Evolutionary conservation across 2,888 invertebrate genomes (phyloP).

Genomic region (Ennomos erosarius): DNA sequence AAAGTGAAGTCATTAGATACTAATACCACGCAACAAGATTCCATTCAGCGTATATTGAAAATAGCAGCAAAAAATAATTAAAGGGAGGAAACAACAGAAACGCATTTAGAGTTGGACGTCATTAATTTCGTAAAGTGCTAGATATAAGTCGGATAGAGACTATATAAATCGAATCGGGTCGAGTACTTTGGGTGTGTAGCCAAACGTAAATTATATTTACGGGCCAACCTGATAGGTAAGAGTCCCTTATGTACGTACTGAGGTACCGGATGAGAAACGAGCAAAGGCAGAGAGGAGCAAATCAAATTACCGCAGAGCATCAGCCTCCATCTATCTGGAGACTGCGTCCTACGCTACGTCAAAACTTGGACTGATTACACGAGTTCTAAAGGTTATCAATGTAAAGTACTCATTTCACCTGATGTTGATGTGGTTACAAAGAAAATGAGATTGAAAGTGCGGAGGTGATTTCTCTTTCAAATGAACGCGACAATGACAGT

Average conservation of each 20-base stretch:
- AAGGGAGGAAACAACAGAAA: slow-evolving; percentile 14
- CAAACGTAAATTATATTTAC: slow-evolving; percentile 55
- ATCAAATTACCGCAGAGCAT: slow-evolving; percentile 46
- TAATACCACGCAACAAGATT: too few relatives aligned
- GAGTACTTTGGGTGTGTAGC: slow-evolving; percentile 43
- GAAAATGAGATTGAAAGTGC: slow-evolving; percentile 24
- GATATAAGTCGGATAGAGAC: slow-evolving; percentile 31
- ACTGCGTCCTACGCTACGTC: slow-evolving; percentile 9
- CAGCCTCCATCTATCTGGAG: slow-evolving; percentile 13
- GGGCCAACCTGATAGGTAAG: slow-evolving; percentile 42
- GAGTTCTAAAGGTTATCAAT: slow-evolving; percentile 10
- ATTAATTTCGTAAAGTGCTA: slow-evolving; percentile 40
- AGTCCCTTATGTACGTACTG: slow-evolving; percentile 43
- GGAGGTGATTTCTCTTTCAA: slow-evolving; percentile 16
- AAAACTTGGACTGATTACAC: slow-evolving; percentile 23
- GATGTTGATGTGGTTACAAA: slow-evolving; percentile 14
- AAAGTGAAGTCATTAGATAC: too few relatives aligned
- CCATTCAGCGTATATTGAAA: too few relatives aligned
- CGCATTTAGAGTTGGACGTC: slow-evolving; percentile 13
- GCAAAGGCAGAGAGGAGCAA: slow-evolving; percentile 29
- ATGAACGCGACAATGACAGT: slow-evolving; percentile 21
- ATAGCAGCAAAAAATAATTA: too few relatives aligned
- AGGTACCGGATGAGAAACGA: neutral
- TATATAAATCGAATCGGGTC: slow-evolving; percentile 49
- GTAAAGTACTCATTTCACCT: slow-evolving; percentile 11